These are phyloP conservation scores for Chelonus formosanus DNA, from an alignment of 2,888 invertebrate species.

Conservation along the genomic window DNA sequence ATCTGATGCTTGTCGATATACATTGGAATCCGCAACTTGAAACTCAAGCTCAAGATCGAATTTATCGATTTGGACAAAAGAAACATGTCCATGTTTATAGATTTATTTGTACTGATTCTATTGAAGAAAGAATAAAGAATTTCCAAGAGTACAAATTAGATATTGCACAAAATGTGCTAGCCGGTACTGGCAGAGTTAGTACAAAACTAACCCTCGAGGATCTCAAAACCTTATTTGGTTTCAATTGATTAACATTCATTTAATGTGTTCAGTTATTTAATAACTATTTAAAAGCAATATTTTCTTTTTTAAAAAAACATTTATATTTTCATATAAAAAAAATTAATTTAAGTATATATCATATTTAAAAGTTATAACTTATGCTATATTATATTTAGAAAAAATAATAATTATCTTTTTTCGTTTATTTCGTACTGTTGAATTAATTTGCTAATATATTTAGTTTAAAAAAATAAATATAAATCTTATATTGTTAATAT, in stretches of 20 bases:
- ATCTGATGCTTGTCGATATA: constrained; percentile 87
- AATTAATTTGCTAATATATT: too few relatives aligned
- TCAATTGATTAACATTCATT: background rate
- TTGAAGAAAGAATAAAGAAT: constrained; percentile 84
- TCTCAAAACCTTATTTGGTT: constrained; percentile 13
- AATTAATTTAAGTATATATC: too few relatives aligned
- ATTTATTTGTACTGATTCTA: constrained; percentile 84
- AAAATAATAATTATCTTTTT: too few relatives aligned
- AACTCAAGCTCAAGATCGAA: constrained; percentile 91
- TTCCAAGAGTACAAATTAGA: constrained; percentile 83
- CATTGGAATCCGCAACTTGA: constrained; percentile 99
- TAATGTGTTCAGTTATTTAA: background rate
- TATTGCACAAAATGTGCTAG: constrained; percentile 80
- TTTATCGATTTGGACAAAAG: constrained; percentile 90
- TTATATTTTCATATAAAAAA: too few relatives aligned
- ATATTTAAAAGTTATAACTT: too few relatives aligned
- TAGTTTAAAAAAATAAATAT: too few relatives aligned
- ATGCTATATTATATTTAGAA: too few relatives aligned
- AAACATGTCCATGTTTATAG: constrained; percentile 74
- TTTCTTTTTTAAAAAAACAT: background rate
- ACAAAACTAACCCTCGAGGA: constrained; percentile 81
- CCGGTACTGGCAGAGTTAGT: constrained; percentile 72
- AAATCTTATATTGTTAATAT: too few relatives aligned
- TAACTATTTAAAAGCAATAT: background rate
- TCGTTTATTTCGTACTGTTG: too few relatives aligned